These are phyloP conservation scores for Semnopithecus entellus DNA, from an alignment of 2,113 vertebrate genomes.

Conservation along the genomic window DNA sequence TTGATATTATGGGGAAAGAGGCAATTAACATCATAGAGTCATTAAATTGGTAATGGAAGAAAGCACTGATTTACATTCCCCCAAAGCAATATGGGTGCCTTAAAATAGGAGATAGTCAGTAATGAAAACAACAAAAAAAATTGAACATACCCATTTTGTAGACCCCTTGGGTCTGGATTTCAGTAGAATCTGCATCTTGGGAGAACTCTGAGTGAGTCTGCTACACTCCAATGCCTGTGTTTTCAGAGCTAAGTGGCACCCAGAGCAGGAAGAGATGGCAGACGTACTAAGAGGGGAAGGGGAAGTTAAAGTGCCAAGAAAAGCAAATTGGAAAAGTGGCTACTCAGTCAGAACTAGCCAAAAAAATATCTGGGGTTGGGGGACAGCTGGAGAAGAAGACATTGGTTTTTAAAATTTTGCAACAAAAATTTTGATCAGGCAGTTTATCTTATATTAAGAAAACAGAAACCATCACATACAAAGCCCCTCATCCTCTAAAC, in stretches of 20 bases:
- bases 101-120: background rate
- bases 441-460: background rate
- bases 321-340: background rate
- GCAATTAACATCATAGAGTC: conserved; percentile 15
- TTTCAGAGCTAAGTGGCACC: background rate
- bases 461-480: background rate
- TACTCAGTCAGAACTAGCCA: background rate
- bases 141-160: background rate
- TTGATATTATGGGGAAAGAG: background rate
- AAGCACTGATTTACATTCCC: background rate
- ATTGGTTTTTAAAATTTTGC: background rate
- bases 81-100: background rate
- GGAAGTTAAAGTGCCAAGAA: background rate
- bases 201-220: background rate
- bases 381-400: background rate
- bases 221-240: background rate
- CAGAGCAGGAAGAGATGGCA: background rate
- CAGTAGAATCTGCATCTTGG: background rate
- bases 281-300: background rate
- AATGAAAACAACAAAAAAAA: conserved; percentile 15
- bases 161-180: background rate
- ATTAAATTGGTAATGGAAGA: conserved; percentile 14
- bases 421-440: background rate
- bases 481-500: background rate
- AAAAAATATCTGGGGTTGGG: background rate